A percentile compares a stretch with the other conserved stretches of the same genome.
phyloP scores from a whole-genome alignment of 2,113 vertebrate genomes.

The Nematolebias whitei region DNA sequence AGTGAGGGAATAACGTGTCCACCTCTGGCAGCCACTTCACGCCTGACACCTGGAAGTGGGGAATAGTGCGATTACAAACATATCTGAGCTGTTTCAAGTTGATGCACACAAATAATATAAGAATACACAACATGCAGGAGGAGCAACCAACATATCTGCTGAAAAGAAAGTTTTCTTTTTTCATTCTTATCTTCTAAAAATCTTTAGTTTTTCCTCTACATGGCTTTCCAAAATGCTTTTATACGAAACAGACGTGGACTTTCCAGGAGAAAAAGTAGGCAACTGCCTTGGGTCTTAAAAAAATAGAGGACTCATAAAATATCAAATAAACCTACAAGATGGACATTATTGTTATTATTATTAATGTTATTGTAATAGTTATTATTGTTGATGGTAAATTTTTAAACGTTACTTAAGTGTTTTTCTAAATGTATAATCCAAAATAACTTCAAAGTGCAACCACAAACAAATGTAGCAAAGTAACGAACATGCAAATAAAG shows the following conservation, averaged over 20 bases:
- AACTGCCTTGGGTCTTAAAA: no score
- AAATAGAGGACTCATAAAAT: no score
- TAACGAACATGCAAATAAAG: no score
- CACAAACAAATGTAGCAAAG: no score
- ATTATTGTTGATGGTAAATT: no score
- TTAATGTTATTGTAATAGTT: no score
- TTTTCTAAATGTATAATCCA: no score
- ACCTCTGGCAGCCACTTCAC: conserved; percentile 51
- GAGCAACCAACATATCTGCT: not conserved
- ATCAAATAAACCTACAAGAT: no score
- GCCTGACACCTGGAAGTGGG: conserved; percentile 56
- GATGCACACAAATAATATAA: not conserved
- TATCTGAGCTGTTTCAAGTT: not conserved
- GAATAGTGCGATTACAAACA: conserved; percentile 31
- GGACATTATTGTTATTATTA: no score
- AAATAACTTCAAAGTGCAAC: no score
- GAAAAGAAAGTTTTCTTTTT: not conserved
- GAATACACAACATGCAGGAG: not conserved
- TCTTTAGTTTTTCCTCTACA: not conserved
- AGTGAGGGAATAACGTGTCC: conserved; percentile 43
- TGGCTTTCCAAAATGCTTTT: not conserved
- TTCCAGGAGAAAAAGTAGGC: no score
- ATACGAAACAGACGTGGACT: not conserved
- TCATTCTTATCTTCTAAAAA: not conserved
- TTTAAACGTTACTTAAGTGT: no score